A percentile compares a stretch with the other conserved stretches of the same genome.
These are phyloP conservation scores for Mesochorus sp. DNA, from an alignment of 2,888 invertebrate species.

Conservation along the genomic window DNA sequence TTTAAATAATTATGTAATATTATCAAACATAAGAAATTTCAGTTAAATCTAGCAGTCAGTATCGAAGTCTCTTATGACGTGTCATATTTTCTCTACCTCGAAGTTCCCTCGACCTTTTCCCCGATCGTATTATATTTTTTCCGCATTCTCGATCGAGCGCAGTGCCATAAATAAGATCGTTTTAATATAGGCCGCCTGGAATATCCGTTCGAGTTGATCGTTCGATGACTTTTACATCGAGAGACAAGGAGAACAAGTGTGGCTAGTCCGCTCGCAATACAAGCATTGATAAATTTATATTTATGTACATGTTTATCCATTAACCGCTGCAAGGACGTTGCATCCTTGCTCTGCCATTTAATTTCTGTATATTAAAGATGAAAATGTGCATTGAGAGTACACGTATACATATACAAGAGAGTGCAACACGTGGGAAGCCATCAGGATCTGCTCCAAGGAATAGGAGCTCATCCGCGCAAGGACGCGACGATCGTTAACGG, in stretches of 20 bases:
- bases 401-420: conserved; percentile 12
- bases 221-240: conserved; percentile 23
- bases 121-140: no score
- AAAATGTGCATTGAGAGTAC: conserved; percentile 23
- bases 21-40: no score
- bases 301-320: not conserved
- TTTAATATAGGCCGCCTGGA: not conserved
- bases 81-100: no score
- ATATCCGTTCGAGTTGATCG: not conserved
- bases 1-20: no score
- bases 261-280: not conserved
- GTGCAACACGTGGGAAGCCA: no score
- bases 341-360: conserved; percentile 76
- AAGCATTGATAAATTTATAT: conserved; percentile 3
- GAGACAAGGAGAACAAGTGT: conserved; percentile 28
- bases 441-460: no score
- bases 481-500: conserved; percentile 74
- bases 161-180: conserved; percentile 10
- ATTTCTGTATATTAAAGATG: conserved; percentile 64
- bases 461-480: conserved; percentile 69
- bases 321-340: conserved; percentile 69
- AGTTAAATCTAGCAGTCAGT: no score
- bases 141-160: no score
- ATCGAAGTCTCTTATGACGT: no score
- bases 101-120: no score